Evolutionary conservation across 2,797 vertebrate species (phyloP), one percentile per base, ranked within the genome.

Genomic region (Poecilia wingei): DNA sequence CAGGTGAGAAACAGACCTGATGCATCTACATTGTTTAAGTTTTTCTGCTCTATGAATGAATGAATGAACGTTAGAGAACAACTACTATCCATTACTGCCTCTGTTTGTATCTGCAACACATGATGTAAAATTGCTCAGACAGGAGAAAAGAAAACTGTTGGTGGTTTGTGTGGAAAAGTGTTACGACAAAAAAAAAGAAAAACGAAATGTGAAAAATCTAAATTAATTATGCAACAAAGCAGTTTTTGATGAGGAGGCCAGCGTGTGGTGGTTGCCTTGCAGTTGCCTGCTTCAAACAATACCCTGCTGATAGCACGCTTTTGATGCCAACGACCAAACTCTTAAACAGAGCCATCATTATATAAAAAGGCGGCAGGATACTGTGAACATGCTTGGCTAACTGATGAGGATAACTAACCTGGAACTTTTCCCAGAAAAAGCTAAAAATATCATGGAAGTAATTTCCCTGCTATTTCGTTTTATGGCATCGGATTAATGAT

Each of bases 211-310:
- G 6, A 68, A 20, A 36, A 39, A 20, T 7, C 61, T 78, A 53
- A 86, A 74, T 85, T 85, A 77, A 84, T 89, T 89, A 85, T 89
- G 80, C 33, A 86, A 83, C 80, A 75, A 83, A 90, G 85, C 85
- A 87, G 78, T 88, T 86, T 80, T 77, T 78, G 72, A 84, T 80
- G 68, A 68, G 46, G 87, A 87, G 88, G 84, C 81, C 78, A 80
- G 73, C 3, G 25, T 76, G 81, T 64, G 84, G 81, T 86, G 89
- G 81, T 88, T 81, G 82, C 85, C 83, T 79, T 85, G 83, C 85
- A 80, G 77, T 76, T 80, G 81, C 78, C 85, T 61, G 74, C 80
- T 86, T 83, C 75, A 72, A 90, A 90, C 83, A 88, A 91, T 73
- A 81, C 71, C 79, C 84, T 77, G 84, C 82, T 88, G 76, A 87